A percentile compares a stretch with the other conserved stretches of the same genome.
phyloP scores from a whole-genome alignment of 35 echinoderm and acorn worm genomes.

The Strongylocentrotus purpuratus region DNA sequence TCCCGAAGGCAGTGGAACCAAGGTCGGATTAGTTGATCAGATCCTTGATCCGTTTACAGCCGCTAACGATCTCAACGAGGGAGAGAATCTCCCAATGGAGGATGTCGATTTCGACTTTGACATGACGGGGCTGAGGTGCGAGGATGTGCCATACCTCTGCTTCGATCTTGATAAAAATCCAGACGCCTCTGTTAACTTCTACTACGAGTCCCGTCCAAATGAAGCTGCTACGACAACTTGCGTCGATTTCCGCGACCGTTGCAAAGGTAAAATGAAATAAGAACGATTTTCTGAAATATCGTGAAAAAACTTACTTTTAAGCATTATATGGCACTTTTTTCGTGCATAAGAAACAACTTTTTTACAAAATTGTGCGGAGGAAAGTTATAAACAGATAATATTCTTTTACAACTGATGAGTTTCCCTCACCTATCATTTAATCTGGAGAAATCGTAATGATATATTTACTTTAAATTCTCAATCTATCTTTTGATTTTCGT shows the following conservation, averaged over 20 bases:
- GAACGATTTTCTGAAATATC: not conserved
- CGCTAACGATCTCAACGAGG: conserved; percentile 44
- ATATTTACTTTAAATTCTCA: not conserved
- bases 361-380: not conserved
- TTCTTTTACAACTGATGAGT: not conserved
- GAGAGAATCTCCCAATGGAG: conserved; percentile 47
- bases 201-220: conserved; percentile 54
- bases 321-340: not conserved
- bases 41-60: conserved; percentile 39
- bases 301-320: no score
- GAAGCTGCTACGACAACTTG: conserved; percentile 48
- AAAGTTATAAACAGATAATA: no score
- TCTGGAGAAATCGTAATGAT: not conserved
- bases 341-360: not conserved
- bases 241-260: conserved; percentile 27
- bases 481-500: not conserved
- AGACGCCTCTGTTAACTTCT: conserved; percentile 62
- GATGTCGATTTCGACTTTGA: conserved; percentile 69
- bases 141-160: conserved; percentile 69
- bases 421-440: not conserved
- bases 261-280: conserved; percentile 52
- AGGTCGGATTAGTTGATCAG: not conserved
- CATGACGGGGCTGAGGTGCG: conserved; percentile 62
- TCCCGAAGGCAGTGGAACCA: not conserved
- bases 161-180: conserved; percentile 69